phyloP scores from a whole-genome alignment of 2,797 vertebrate genomes.

The Parambassis ranga region DNA sequence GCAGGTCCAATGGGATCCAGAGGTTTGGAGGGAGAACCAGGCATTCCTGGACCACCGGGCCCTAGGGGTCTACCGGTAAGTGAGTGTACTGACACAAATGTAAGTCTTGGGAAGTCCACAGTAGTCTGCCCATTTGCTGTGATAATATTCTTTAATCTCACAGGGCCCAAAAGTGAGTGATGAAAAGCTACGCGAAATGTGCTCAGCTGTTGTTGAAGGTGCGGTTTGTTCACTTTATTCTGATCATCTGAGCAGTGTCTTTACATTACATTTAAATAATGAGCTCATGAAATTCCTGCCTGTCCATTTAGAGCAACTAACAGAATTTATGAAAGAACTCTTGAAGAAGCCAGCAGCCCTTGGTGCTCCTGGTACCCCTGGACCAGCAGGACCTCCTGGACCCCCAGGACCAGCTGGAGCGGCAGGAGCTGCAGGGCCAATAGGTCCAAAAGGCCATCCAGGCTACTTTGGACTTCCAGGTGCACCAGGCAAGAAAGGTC shows the following conservation, averaged over 20 bases:
- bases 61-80: conserved; percentile 82
- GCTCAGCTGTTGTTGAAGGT: conserved; percentile 81
- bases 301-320: conserved; percentile 74
- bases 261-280: no score
- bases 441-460: conserved; percentile 76
- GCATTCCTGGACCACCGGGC: conserved; percentile 75
- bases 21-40: conserved; percentile 81
- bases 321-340: conserved; percentile 79
- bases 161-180: conserved; percentile 80
- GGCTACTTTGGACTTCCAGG: conserved; percentile 83
- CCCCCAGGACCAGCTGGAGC: conserved; percentile 70
- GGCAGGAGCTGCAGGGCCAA: conserved; percentile 64
- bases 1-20: conserved; percentile 76
- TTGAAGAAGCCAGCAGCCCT: conserved; percentile 77
- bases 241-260: no score
- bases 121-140: no score
- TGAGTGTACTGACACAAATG: not conserved
- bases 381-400: conserved; percentile 72
- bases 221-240: not conserved
- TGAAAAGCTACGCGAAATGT: conserved; percentile 80
- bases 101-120: no score
- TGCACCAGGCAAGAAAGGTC: conserved; percentile 78
- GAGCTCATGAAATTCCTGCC: no score
- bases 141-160: conserved; percentile 2
- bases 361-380: conserved; percentile 73